Conservation (phyloP, 2,888 invertebrate species). For the Exocentrus adspersus region DNA sequence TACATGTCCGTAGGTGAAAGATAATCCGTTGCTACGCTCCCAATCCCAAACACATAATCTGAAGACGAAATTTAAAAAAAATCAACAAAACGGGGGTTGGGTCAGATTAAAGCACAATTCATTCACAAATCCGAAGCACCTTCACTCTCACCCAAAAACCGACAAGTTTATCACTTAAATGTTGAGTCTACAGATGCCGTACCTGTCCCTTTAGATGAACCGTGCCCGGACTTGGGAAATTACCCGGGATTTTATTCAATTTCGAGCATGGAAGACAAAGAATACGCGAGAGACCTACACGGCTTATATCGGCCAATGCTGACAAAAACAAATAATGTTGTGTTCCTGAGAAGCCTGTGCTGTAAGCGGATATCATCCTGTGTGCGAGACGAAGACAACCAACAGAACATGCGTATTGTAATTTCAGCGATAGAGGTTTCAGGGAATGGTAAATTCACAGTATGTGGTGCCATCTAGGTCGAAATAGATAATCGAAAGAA, state of each 20-base stretch:
- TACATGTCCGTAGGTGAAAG: constrained; percentile 29
- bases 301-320: constrained; percentile 52
- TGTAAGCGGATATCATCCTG: not conserved
- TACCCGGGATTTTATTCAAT: constrained; percentile 43
- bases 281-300: constrained; percentile 49
- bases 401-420: constrained; percentile 32
- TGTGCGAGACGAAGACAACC: constrained; percentile 32
- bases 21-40: constrained; percentile 21
- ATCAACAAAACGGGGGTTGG: constrained; percentile 43
- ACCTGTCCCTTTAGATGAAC: constrained; percentile 28
- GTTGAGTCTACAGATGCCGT: constrained; percentile 19
- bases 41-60: constrained; percentile 30
- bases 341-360: constrained; percentile 46
- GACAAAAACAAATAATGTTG: constrained; percentile 55
- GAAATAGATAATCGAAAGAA: no score
- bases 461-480: no score
- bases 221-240: constrained; percentile 18
- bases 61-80: constrained; percentile 30
- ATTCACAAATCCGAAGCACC: constrained; percentile 44
- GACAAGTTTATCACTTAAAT: constrained; percentile 44
- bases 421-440: constrained; percentile 4
- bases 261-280: constrained; percentile 53
- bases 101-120: constrained; percentile 44
- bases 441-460: no score
- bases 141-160: constrained; percentile 39